phyloP scores from a whole-genome alignment of 1,140 invertebrate genomes.

The Drosophila navojoa region DNA sequence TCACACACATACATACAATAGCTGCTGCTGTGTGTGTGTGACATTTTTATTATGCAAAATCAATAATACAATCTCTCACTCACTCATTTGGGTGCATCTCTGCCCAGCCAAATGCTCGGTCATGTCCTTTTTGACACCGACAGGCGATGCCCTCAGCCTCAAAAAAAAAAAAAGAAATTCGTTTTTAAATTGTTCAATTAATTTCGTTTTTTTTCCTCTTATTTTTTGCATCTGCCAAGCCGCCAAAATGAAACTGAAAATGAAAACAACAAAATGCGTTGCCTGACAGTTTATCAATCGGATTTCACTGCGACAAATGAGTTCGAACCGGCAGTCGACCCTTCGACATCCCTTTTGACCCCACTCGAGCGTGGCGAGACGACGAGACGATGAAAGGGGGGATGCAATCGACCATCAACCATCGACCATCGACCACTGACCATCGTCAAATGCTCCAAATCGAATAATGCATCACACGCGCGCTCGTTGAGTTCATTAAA shows the following conservation, averaged over 20 bases:
- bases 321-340: conserved; percentile 32
- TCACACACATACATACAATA: not conserved
- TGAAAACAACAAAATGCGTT: conserved; percentile 61
- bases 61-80: conserved; percentile 83
- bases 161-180: conserved; percentile 49
- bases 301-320: conserved; percentile 70
- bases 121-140: conserved; percentile 83
- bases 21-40: conserved; percentile 62
- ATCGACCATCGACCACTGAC: not conserved
- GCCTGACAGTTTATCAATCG: conserved; percentile 80
- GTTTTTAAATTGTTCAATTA: conserved; percentile 80
- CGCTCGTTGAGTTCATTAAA: conserved; percentile 65
- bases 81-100: conserved; percentile 27
- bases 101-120: conserved; percentile 68
- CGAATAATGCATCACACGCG: conserved; percentile 18
- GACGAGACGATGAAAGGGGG: not conserved
- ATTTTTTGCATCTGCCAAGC: conserved; percentile 33
- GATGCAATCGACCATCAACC: not conserved
- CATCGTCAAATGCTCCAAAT: conserved; percentile 2
- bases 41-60: conserved; percentile 84
- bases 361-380: conserved; percentile 18
- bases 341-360: conserved; percentile 33
- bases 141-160: conserved; percentile 43
- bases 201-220: conserved; percentile 66
- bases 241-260: conserved; percentile 41